These are phyloP conservation scores for Pycnomerus fuliginosus DNA, from an alignment of 2,888 invertebrate species.

Conservation along the genomic window DNA sequence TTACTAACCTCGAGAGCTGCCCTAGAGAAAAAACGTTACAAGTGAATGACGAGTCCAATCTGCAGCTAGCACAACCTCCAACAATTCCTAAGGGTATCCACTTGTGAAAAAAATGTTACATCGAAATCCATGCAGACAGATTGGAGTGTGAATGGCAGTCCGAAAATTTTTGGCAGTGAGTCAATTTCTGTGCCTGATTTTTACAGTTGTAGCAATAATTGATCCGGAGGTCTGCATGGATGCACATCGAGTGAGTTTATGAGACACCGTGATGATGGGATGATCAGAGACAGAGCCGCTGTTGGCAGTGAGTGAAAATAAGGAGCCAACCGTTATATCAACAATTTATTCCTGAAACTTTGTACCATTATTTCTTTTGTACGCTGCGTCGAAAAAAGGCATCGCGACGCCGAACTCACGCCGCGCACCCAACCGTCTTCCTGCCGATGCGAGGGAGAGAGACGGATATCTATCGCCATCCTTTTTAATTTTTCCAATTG, in stretches of 20 bases:
- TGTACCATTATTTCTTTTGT: constrained; percentile 46
- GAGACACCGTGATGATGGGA: constrained; percentile 30
- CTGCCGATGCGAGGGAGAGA: no score
- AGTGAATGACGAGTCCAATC: no score
- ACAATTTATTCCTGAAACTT: constrained; percentile 48
- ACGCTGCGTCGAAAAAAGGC: constrained; percentile 1
- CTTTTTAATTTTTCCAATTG: no score
- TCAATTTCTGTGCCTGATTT: constrained; percentile 9
- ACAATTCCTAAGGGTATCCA: no score
- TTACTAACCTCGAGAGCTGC: no score
- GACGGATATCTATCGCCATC: no score
- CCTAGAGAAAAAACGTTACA: no score
- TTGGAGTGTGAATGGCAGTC: constrained; percentile 46
- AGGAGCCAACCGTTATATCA: constrained; percentile 43
- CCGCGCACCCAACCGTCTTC: no score
- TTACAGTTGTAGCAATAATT: constrained; percentile 6
- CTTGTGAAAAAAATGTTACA: no score
- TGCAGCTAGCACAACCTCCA: no score
- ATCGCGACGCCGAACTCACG: no score
- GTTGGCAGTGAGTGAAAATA: constrained; percentile 47
- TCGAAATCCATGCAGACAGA: constrained; percentile 42
- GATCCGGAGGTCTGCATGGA: constrained; percentile 37
- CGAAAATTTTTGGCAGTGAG: constrained; percentile 51
- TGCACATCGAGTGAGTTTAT: constrained; percentile 36
- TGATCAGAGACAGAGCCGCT: constrained; percentile 49